Percentiles rank a stretch among this genome's conserved stretches.
These are phyloP conservation scores for Tyto alba DNA, from an alignment of 2,113 vertebrate genomes.

Conservation along the genomic window DNA sequence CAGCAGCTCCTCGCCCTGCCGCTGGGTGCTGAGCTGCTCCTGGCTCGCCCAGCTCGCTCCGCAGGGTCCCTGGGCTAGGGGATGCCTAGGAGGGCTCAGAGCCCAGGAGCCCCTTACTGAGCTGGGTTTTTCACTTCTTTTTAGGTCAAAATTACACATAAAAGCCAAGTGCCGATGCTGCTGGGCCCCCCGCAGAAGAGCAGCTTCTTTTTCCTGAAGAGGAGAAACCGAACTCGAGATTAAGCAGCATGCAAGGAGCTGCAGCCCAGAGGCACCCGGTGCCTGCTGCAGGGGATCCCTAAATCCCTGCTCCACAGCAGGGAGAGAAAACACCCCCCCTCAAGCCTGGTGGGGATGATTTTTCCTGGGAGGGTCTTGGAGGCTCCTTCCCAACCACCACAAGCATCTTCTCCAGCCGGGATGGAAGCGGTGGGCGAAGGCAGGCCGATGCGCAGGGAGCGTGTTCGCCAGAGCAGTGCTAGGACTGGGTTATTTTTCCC, in stretches of 20 bases:
- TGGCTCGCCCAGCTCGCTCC: rapidly evolving
- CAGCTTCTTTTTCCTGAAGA: constrained; percentile 90
- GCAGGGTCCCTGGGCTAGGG: neutral
- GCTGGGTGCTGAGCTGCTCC: neutral
- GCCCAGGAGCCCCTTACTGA: neutral
- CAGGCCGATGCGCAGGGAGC: neutral
- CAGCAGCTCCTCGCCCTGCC: rapidly evolving
- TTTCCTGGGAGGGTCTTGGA: neutral
- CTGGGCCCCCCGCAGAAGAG: constrained; percentile 90
- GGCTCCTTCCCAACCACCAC: neutral
- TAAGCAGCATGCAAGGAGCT: constrained; percentile 33
- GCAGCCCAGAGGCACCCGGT: neutral
- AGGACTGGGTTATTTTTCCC: neutral
- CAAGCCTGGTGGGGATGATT: neutral
- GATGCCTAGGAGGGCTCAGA: neutral
- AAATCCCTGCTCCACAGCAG: neutral
- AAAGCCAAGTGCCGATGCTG: constrained; percentile 95
- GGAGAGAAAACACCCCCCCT: neutral
- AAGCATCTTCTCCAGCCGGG: neutral
- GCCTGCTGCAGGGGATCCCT: neutral
- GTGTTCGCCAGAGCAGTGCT: neutral
- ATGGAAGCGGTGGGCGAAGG: neutral
- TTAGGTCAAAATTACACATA: constrained; percentile 91
- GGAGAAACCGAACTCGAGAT: constrained; percentile 82
- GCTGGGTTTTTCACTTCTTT: constrained; percentile 17